phyloP scores from a whole-genome alignment of 2,113 vertebrate species.

The Petromus typicus region DNA sequence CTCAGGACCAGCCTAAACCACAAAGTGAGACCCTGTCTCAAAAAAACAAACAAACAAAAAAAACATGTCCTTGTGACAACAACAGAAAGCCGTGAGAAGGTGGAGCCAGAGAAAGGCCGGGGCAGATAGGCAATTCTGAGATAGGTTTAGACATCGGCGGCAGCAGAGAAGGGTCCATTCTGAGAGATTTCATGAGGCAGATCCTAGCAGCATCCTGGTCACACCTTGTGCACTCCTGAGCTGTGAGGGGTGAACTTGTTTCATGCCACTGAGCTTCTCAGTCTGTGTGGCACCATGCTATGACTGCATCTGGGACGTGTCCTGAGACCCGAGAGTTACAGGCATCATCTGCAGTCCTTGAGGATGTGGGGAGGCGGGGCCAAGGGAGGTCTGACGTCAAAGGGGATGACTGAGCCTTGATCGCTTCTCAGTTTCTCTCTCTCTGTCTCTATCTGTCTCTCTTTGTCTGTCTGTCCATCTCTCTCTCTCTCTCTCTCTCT shows the following conservation, averaged over 20 bases:
- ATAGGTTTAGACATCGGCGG: neutral
- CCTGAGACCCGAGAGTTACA: neutral
- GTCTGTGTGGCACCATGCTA: neutral
- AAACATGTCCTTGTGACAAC: neutral
- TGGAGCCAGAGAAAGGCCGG: neutral
- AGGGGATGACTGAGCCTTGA: accelerated
- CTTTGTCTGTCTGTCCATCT: no score
- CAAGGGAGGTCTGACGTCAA: neutral
- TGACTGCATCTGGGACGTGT: no score
- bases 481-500: neutral
- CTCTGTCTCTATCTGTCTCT: neutral
- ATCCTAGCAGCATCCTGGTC: accelerated
- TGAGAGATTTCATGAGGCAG: neutral
- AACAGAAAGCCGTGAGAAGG: neutral
- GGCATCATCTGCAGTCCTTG: neutral
- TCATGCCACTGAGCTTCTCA: neutral
- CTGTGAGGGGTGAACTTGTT: neutral
- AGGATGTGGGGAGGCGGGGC: neutral
- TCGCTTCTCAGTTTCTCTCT: neutral
- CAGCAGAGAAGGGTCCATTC: neutral
- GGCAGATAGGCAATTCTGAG: neutral
- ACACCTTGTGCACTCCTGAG: no score
- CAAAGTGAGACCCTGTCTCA: no score
- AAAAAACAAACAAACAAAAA: no score
- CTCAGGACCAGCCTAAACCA: no score